A percentile compares a stretch with the other conserved stretches of the same genome.
Evolutionary conservation across 2,113 vertebrate species (phyloP).

Genomic region (Rhinichthys klamathensis): DNA sequence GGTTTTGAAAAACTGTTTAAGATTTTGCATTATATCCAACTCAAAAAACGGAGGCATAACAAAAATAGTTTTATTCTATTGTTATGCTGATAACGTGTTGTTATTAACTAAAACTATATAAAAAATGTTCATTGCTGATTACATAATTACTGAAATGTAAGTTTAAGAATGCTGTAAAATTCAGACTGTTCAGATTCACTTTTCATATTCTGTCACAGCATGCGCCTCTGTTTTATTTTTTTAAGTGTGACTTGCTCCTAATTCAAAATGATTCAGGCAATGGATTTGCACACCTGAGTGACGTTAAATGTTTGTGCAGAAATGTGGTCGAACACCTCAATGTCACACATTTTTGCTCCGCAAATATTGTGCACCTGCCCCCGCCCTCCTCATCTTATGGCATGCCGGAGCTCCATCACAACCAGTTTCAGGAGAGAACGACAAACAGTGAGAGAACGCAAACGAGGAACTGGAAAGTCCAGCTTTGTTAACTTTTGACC

Average conservation of each 20-base stretch:
- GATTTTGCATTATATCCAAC: not conserved
- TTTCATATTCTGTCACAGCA: not conserved
- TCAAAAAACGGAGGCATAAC: not conserved
- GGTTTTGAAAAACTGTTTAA: not conserved
- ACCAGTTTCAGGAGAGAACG: constrained; percentile 20
- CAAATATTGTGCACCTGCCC: not conserved
- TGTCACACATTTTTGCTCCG: not conserved
- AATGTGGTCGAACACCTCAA: not conserved
- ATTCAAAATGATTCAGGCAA: not conserved
- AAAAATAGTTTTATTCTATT: not conserved
- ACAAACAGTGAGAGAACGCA: constrained; percentile 21
- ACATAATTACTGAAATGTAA: too few species aligned
- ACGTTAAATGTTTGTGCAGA: constrained; percentile 12
- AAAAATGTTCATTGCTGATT: too few species aligned
- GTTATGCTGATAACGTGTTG: not conserved
- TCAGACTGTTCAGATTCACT: not conserved
- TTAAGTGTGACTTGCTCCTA: not conserved
- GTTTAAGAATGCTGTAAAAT: not conserved
- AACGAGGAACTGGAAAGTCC: constrained; percentile 31
- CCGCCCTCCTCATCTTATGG: not conserved
- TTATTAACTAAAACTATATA: not conserved
- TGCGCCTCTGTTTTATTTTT: too few species aligned
- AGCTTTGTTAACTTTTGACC: constrained; percentile 45
- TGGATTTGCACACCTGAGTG: not conserved
- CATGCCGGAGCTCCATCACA: not conserved